Evolutionary conservation across 2,113 vertebrate species (phyloP), one percentile per base, ranked within the genome.

Genomic region (Polypterus bichir): DNA sequence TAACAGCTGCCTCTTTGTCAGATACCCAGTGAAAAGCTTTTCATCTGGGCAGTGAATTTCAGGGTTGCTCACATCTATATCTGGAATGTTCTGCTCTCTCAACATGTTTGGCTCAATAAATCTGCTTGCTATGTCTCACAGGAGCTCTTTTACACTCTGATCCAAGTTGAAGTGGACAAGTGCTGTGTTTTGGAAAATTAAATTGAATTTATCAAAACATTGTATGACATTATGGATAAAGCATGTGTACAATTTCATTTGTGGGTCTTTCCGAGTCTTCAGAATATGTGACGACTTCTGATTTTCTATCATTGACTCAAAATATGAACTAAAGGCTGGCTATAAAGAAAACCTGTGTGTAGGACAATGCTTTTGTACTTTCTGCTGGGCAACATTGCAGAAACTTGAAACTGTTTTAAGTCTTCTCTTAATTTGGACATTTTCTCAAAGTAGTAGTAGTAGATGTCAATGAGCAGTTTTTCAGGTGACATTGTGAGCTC

Each of bases 401-500:
- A 63, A 63, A 5, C 48, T 4, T 59, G 61, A 51, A 64, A 64
- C 56, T 59, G 27, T 27, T 61, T 66, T n/a, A 61, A 49, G 9
- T 62, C 65, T 54, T 59, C 61, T 63, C 65, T 62, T 57, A 7
- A 10, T 51, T 62, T 59, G 4, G 59, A 60, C 54, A 51, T 60
- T 62, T 66, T 69, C 64, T 69, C 60, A 69, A 62, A 65, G 48
- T 69, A 64, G 51, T 60, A 61, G 57, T 61, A 27, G 27, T 2
- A 69, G 9, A 66, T 67, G 59, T 69, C 62, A 69, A 64, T 64
- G 44, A 70, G 8, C 54, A 70, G 49, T 44, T 62, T 49, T 59
- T 70, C 68, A 64, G 62, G 65, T 66, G 62, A 67, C 60, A 59
- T 9, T 67, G 59, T 67, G 53, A 72, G 65, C 60, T 64, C 62